phyloP scores from a whole-genome alignment of 2,888 invertebrate genomes.

The Panopea generosa region DNA sequence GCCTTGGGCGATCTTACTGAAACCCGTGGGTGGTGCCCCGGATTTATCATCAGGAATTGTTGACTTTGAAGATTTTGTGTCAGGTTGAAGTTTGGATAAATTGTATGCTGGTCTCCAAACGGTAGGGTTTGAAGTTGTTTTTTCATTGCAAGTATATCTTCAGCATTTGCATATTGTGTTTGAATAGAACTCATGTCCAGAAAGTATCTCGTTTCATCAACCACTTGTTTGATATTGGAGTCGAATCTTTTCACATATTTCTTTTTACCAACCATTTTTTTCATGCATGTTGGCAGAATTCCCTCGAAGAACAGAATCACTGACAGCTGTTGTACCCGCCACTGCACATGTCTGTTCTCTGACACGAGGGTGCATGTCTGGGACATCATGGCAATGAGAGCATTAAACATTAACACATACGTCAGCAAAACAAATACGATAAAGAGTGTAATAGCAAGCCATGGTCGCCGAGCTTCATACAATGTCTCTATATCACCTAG shows the following conservation, averaged over 20 bases:
- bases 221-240: slow-evolving; percentile 54
- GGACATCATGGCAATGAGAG: slow-evolving; percentile 79
- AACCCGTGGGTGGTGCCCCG: neutral
- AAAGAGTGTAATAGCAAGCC: slow-evolving; percentile 70
- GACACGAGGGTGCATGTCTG: slow-evolving; percentile 73
- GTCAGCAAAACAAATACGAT: slow-evolving; percentile 70
- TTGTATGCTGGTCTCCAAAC: slow-evolving; percentile 27
- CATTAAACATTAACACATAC: slow-evolving; percentile 75
- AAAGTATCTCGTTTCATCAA: slow-evolving; percentile 63
- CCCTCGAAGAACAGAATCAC: slow-evolving; percentile 71
- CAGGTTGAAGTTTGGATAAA: slow-evolving; percentile 27
- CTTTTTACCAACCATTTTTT: slow-evolving; percentile 53
- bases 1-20: too few relatives aligned
- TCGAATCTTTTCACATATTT: slow-evolving; percentile 64
- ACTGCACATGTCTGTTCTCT: slow-evolving; percentile 69
- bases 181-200: slow-evolving; percentile 70
- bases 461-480: slow-evolving; percentile 66
- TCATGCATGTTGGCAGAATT: slow-evolving; percentile 52
- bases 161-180: slow-evolving; percentile 66
- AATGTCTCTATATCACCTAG: slow-evolving; percentile 67
- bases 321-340: slow-evolving; percentile 71
- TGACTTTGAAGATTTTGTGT: slow-evolving; percentile 33
- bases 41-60: slow-evolving; percentile 14
- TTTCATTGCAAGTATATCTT: slow-evolving; percentile 60
- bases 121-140: slow-evolving; percentile 43